These are phyloP conservation scores for Ondatra zibethicus DNA, from an alignment of 2,113 vertebrate genomes.

Conservation along the genomic window DNA sequence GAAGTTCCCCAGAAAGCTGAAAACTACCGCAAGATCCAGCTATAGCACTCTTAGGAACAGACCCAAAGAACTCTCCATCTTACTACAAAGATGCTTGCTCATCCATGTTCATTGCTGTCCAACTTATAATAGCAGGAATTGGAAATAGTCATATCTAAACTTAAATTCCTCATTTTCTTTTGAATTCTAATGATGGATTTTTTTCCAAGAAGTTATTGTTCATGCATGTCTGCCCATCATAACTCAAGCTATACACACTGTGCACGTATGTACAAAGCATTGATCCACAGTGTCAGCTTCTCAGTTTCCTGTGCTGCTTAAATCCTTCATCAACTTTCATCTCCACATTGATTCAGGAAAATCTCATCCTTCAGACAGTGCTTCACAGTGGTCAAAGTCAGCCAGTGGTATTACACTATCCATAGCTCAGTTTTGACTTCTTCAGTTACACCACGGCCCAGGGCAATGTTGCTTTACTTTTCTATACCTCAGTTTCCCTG, in stretches of 20 bases:
- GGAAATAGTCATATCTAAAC: not conserved
- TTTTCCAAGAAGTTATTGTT: constrained; percentile 4
- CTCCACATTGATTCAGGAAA: not conserved
- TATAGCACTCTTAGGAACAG: not conserved
- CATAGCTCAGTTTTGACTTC: not conserved
- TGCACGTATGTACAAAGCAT: not conserved
- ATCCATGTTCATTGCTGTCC: not conserved
- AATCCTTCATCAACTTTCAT: not conserved
- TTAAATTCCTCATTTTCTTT: not conserved
- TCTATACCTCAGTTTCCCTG: not conserved
- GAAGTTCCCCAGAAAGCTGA: not conserved
- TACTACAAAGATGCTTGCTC: not conserved
- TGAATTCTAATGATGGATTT: not conserved
- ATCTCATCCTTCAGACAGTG: not conserved
- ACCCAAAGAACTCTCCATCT: not conserved
- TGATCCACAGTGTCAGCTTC: not conserved
- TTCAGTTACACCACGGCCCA: not conserved
- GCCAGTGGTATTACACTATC: not conserved
- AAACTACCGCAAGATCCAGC: not conserved
- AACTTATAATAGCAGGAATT: not conserved
- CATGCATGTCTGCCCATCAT: not conserved
- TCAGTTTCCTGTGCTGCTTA: not conserved
- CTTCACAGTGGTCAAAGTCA: not conserved
- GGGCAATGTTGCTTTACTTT: not conserved
- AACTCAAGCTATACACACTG: not conserved